These are phyloP conservation scores for Stenolophus ochropezus DNA, from an alignment of 2,888 invertebrate species.

Conservation along the genomic window DNA sequence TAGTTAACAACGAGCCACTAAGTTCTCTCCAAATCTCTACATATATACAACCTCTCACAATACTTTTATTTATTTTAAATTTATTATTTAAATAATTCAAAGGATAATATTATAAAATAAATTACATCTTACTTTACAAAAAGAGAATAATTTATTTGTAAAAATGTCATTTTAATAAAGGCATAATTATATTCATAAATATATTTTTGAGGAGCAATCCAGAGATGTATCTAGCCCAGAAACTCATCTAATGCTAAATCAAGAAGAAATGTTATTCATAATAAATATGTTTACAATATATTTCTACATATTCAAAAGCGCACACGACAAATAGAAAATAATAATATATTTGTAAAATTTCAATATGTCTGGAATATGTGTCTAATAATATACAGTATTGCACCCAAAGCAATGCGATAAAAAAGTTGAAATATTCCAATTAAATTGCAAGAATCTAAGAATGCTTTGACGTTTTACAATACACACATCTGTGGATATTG, in stretches of 20 bases:
- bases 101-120: too few species aligned
- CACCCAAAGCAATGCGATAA: not conserved
- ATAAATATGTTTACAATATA: not conserved
- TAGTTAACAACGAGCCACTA: not conserved
- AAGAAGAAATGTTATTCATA: not conserved
- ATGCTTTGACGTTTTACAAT: not conserved
- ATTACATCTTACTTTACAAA: not conserved
- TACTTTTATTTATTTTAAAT: too few species aligned
- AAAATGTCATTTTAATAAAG: not conserved
- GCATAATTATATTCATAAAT: not conserved
- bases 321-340: not conserved
- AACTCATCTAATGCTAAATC: not conserved
- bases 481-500: not conserved
- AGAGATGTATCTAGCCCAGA: not conserved
- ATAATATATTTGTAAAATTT: not conserved
- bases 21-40: too few species aligned
- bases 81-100: too few species aligned
- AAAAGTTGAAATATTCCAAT: not conserved
- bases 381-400: not conserved
- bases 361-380: not conserved
- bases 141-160: not conserved
- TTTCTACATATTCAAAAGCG: not conserved
- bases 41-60: too few species aligned
- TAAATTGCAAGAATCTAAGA: not conserved
- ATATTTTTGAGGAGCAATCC: not conserved